These are phyloP conservation scores for Corythucha ciliata DNA, from an alignment of 2,888 invertebrate genomes.

Conservation along the genomic window DNA sequence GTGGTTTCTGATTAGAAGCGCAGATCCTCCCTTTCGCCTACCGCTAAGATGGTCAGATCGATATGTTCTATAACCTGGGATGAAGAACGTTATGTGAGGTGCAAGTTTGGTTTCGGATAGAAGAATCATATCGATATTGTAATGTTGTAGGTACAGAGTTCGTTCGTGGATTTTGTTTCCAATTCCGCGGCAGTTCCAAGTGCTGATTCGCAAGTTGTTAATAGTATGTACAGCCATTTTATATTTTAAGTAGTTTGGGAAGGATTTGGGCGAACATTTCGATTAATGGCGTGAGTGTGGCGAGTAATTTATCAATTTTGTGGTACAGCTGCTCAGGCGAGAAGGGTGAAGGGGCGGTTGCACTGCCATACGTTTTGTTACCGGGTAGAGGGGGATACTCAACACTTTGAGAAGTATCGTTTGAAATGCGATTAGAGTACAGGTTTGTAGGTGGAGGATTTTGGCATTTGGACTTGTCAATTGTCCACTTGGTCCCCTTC, in stretches of 20 bases:
- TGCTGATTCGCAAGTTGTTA: conserved; percentile 4
- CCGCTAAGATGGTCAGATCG: conserved; percentile 5
- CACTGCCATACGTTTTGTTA: conserved; percentile 5
- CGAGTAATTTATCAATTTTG: conserved; percentile 13
- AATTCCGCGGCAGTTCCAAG: conserved; percentile 5
- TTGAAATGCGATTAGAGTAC: not conserved
- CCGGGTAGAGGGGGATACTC: not conserved
- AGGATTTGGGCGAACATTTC: conserved; percentile 9
- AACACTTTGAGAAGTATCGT: not conserved
- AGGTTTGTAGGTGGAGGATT: not conserved
- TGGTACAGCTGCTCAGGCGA: conserved; percentile 3
- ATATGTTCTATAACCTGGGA: not conserved
- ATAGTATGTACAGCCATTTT: not conserved
- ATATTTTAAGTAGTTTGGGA: conserved; percentile 8
- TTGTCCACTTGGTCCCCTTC: not conserved
- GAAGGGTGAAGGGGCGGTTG: conserved; percentile 4
- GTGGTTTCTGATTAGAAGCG: conserved; percentile 4
- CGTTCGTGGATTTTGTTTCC: not conserved
- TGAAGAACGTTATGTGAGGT: not conserved
- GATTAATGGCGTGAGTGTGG: conserved; percentile 2
- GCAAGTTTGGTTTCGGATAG: conserved; percentile 5
- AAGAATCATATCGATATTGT: not conserved
- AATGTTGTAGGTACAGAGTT: not conserved
- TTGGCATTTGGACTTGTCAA: conserved; percentile 2
- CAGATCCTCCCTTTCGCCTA: conserved; percentile 7